Evolutionary conservation across 2,113 vertebrate species (phyloP).

Genomic region (Marcusenius ussheri): DNA sequence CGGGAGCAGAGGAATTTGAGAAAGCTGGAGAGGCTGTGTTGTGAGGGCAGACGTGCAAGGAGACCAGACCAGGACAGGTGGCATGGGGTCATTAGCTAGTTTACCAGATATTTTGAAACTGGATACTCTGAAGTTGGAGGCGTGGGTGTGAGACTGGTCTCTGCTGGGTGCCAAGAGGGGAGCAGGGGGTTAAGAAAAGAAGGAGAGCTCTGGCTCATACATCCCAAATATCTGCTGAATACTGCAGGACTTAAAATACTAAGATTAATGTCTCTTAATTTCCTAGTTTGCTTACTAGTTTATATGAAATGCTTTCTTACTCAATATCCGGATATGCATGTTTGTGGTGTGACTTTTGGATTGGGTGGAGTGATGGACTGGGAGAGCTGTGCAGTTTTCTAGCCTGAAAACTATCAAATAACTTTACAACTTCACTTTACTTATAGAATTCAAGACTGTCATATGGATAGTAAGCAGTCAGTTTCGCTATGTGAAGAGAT

Average conservation of each 20-base stretch:
- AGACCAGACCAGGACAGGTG: conserved; percentile 6
- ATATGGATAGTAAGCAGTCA: not conserved
- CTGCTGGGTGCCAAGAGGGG: not conserved
- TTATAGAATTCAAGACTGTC: not conserved
- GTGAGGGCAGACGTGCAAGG: not conserved
- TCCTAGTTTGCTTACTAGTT: not conserved
- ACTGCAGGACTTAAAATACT: not conserved
- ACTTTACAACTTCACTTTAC: not conserved
- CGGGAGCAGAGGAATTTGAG: not conserved
- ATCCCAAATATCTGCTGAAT: not conserved
- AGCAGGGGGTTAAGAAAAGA: not conserved
- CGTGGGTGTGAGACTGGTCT: not conserved
- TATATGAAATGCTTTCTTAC: not conserved
- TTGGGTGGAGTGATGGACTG: not conserved
- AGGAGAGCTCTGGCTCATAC: too few species aligned
- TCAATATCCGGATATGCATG: not conserved
- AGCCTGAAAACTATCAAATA: not conserved
- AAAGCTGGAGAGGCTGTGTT: not conserved
- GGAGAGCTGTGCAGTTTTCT: not conserved
- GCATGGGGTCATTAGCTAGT: not conserved
- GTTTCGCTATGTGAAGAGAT: not conserved
- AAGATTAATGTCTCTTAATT: not conserved
- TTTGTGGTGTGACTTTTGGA: not conserved
- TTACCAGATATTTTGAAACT: conserved; percentile 1
- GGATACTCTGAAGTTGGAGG: not conserved